Evolutionary conservation across 1,140 invertebrate species (phyloP).

Genomic region (Planococcus citri): DNA sequence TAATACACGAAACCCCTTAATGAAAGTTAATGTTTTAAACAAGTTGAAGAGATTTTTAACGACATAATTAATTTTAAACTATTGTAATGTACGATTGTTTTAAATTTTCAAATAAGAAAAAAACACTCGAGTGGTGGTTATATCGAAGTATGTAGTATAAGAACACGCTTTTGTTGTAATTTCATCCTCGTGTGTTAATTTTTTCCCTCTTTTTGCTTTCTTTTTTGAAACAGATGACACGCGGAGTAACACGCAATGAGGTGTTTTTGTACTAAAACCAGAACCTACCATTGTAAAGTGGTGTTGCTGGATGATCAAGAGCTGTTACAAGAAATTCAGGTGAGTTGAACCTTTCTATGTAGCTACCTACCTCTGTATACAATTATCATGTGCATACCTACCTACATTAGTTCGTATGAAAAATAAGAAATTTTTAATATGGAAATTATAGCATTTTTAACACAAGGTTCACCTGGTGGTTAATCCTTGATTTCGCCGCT

Average conservation of each 20-base stretch:
- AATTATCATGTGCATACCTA: too few species aligned
- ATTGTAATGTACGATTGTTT: neutral
- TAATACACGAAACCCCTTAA: too few species aligned
- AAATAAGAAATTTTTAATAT: too few species aligned
- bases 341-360: slow-evolving; percentile 30
- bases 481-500: too few species aligned
- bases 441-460: too few species aligned
- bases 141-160: neutral
- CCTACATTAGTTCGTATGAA: too few species aligned
- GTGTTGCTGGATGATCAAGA: slow-evolving; percentile 42
- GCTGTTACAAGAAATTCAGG: slow-evolving; percentile 43
- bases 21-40: too few species aligned
- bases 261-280: slow-evolving; percentile 34
- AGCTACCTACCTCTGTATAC: too few species aligned
- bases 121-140: neutral
- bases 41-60: neutral
- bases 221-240: neutral
- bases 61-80: neutral
- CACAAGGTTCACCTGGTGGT: too few species aligned
- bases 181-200: neutral
- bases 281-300: slow-evolving; percentile 40
- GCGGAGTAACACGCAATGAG: slow-evolving; percentile 27
- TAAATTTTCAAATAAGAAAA: neutral
- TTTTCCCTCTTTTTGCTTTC: neutral
- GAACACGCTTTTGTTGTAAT: neutral